phyloP scores from a whole-genome alignment of 2,888 invertebrate genomes.

The Siphonodentalium dalli region DNA sequence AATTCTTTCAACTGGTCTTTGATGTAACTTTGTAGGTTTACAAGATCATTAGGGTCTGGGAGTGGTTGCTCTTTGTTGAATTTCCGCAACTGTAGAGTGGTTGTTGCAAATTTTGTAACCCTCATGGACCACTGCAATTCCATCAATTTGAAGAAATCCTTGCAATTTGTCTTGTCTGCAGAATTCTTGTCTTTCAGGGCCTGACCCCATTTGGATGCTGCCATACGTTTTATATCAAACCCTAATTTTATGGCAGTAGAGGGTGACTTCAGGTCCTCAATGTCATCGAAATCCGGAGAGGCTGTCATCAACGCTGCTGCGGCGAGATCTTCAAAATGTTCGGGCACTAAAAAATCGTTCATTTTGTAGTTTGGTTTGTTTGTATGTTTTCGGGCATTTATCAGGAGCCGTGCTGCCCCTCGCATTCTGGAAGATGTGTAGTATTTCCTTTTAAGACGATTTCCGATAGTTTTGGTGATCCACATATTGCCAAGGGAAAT shows the following conservation, averaged over 20 bases:
- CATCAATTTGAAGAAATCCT: slow-evolving; percentile 16
- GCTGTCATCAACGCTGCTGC: slow-evolving; percentile 12
- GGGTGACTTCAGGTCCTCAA: slow-evolving; percentile 11
- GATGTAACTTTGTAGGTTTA: too few species aligned
- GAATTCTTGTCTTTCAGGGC: slow-evolving; percentile 4
- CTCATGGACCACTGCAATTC: slow-evolving; percentile 15
- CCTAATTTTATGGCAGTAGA: slow-evolving; percentile 21
- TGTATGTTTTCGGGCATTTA: too few species aligned
- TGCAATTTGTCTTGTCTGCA: not conserved
- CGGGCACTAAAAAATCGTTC: too few species aligned
- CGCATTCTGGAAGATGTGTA: too few species aligned
- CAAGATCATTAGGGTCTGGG: too few species aligned
- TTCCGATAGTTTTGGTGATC: too few species aligned
- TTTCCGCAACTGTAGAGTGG: slow-evolving; percentile 1
- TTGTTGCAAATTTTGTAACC: slow-evolving; percentile 8
- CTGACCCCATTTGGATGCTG: slow-evolving; percentile 14
- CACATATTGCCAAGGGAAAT: too few species aligned
- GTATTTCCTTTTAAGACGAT: too few species aligned
- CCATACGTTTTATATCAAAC: slow-evolving; percentile 15
- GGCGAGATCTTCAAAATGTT: not conserved
- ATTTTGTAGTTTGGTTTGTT: too few species aligned
- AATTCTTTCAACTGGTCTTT: too few species aligned
- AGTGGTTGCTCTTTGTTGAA: too few species aligned
- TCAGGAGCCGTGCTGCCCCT: too few species aligned
- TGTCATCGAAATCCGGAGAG: slow-evolving; percentile 2